A percentile compares a stretch with the other conserved stretches of the same genome.
Conservation (phyloP, 64 coral and sea anemone species). For the Acropora yongei region DNA sequence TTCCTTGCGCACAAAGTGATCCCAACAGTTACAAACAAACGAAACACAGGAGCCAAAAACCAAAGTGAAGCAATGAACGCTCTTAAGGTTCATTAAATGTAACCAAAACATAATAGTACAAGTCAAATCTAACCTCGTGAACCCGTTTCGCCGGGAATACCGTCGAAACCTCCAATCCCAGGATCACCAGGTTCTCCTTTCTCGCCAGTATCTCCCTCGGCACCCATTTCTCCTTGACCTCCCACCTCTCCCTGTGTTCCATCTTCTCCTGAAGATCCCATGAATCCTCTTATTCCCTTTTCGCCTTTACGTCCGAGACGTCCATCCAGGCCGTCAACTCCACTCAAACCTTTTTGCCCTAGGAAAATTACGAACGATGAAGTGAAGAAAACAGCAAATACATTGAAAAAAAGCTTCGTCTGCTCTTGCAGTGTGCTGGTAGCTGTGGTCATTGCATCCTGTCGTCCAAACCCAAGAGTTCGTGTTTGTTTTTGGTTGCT, state of each 20-base stretch:
- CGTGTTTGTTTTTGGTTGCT: not conserved
- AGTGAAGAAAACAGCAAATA: not conserved
- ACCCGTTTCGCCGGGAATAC: conserved; percentile 15
- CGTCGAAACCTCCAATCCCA: not conserved
- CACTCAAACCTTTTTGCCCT: not conserved
- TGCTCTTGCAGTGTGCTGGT: no score
- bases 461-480: no score
- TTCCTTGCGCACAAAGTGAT: no score
- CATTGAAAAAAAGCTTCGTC: no score
- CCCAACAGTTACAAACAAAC: no score
- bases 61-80: not conserved
- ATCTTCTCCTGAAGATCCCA: conserved; percentile 28
- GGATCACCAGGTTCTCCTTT: conserved; percentile 45
- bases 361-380: not conserved
- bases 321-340: conserved; percentile 2
- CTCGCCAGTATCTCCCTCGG: conserved; percentile 46
- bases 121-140: not conserved
- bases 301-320: conserved; percentile 12
- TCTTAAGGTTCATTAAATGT: not conserved
- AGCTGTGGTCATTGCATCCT: no score
- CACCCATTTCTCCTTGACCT: conserved; percentile 54
- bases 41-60: no score
- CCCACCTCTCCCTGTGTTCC: conserved; percentile 58
- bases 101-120: not conserved
- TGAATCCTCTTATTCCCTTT: not conserved